These are phyloP conservation scores for Polyploca ridens DNA, from an alignment of 2,888 invertebrate species.

Conservation along the genomic window DNA sequence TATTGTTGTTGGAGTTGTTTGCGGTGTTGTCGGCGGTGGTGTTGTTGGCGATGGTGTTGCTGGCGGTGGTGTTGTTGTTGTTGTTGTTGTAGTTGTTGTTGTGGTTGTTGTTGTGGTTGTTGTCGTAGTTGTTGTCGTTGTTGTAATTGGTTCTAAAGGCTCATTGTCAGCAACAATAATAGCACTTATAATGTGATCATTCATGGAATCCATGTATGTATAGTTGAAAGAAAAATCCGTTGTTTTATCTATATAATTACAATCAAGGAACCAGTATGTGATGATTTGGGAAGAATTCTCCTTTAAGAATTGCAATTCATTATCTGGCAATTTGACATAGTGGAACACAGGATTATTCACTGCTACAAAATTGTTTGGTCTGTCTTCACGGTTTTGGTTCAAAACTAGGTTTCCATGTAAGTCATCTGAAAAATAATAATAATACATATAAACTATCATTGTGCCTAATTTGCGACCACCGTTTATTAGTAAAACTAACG, in stretches of 20 bases:
- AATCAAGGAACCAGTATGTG: conserved; percentile 93
- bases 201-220: conserved; percentile 86
- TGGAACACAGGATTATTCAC: conserved; percentile 85
- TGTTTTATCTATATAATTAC: conserved; percentile 87
- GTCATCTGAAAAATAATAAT: conserved; percentile 74
- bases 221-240: conserved; percentile 85
- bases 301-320: conserved; percentile 86
- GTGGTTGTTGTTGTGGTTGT: conserved; percentile 75
- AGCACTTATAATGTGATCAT: conserved; percentile 87
- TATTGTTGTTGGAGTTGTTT: conserved; percentile 66
- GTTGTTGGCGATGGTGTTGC: conserved; percentile 45
- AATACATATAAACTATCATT: no score
- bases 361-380: conserved; percentile 86
- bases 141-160: conserved; percentile 82
- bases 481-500: no score
- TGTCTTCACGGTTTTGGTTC: conserved; percentile 85
- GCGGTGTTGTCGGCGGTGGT: conserved; percentile 21
- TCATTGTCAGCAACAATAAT: conserved; percentile 89
- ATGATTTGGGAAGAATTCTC: conserved; percentile 76
- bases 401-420: conserved; percentile 88
- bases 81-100: conserved; percentile 65
- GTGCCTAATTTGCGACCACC: no score
- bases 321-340: conserved; percentile 82
- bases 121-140: conserved; percentile 74
- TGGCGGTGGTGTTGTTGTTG: conserved; percentile 53